These are phyloP conservation scores for Ooceraea biroi DNA, from an alignment of 1,140 invertebrate genomes.

Conservation along the genomic window DNA sequence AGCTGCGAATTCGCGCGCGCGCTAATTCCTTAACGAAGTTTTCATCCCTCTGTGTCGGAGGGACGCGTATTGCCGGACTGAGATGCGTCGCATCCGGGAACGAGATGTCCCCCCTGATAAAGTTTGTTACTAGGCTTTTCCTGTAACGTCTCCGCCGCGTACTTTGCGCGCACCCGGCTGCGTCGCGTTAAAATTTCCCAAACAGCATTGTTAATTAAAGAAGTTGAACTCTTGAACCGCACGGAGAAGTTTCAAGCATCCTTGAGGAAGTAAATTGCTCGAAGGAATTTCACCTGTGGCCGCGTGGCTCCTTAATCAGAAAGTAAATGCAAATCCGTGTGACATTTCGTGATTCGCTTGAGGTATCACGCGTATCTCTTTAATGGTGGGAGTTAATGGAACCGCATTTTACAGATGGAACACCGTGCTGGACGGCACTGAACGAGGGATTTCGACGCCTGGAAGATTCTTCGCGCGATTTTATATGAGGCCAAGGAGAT, in stretches of 20 bases:
- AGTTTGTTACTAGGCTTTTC: constrained; percentile 13
- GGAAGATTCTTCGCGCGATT: constrained; percentile 61
- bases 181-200: constrained; percentile 10
- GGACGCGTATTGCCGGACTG: neutral
- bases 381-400: no score
- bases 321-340: neutral
- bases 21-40: neutral
- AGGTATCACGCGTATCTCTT: no score
- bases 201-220: constrained; percentile 42
- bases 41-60: neutral
- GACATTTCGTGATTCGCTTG: neutral
- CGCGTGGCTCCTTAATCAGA: neutral
- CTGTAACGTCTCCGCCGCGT: neutral
- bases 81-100: neutral
- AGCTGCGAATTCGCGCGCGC: neutral
- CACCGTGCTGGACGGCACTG: neutral
- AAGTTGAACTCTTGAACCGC: neutral
- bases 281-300: neutral
- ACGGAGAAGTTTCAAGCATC: neutral
- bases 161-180: neutral
- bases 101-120: constrained; percentile 28
- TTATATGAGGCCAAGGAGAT: constrained; percentile 42
- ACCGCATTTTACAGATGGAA: neutral
- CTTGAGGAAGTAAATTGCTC: neutral
- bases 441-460: constrained; percentile 69